Base-by-base conservation (phyloP, 1,140 invertebrate genomes). In the Notospermus geniculatus region DNA sequence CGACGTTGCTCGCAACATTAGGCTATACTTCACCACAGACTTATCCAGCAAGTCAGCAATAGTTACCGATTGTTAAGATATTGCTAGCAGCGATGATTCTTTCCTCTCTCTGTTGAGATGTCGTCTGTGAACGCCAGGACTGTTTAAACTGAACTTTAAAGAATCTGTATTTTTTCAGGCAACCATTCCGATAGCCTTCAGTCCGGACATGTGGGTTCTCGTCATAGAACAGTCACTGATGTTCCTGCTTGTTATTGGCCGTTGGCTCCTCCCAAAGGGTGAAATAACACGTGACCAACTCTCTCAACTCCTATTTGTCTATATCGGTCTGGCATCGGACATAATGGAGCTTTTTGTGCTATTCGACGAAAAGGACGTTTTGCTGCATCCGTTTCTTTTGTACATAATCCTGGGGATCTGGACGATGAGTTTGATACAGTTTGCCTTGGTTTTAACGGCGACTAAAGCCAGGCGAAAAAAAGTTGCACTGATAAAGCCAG, bases 341-440 rank as follows among this genome's bases (percentile, higher is more conserved):
- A 95, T 95, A 56, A 93, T 95, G 58, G 93, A 96, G 79, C 93
- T 96, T 75, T 94, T 95, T 77, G 92, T 94, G 73, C 91, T 93
- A 0, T 95, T 95, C 81, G 83, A 78, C 11, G 74, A 75, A 55
- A 43, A 68, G 0, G 57, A 62, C n/a, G 70, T 78, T 11, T 53
- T 67, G 19, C 41, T 55, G 5, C 66, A 75, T 45, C 36, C 25
- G 5, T 27, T 52, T 17, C 54, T 74, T n/a, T 69, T 67, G 9
- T 67, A 66, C 55, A 54, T 62, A 4, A 69, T 72, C 22, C 57
- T 78, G 22, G 57, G 52, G 2, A 64, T 74, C 0, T 78, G 76
- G 76, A 89, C 91, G 0, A 90, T 91, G 90, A 92, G 90, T 39
- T 81, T 94, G n/a, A 84, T 93, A 77, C 92, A 95, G 61, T 76